These are phyloP conservation scores for Boloria selene DNA, from an alignment of 2,888 invertebrate genomes.

Conservation along the genomic window DNA sequence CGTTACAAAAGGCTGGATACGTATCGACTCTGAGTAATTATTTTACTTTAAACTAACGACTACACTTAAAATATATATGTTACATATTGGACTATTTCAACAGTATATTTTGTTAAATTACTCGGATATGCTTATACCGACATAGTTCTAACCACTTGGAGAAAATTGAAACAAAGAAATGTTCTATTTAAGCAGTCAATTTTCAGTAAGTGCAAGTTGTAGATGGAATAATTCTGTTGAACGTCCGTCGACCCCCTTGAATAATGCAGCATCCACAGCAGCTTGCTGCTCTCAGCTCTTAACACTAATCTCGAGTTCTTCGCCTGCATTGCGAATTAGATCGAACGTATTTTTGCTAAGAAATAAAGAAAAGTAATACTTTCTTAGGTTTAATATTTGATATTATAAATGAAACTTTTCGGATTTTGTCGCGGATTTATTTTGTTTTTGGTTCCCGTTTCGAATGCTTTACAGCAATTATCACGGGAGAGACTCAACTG, in stretches of 20 bases:
- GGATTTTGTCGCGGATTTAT: too few species aligned
- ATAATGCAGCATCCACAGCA: slow-evolving; percentile 56
- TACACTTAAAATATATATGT: background rate
- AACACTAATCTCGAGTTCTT: slow-evolving; percentile 28
- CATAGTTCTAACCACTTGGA: slow-evolving; percentile 7
- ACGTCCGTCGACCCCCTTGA: slow-evolving; percentile 57
- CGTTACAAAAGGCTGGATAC: too few species aligned
- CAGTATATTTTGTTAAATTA: background rate
- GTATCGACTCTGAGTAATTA: too few species aligned
- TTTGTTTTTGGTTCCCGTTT: too few species aligned
- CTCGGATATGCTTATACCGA: slow-evolving; percentile 1
- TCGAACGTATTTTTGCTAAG: background rate
- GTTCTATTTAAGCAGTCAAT: slow-evolving; percentile 37
- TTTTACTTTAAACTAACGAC: too few species aligned
- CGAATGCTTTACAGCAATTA: too few species aligned
- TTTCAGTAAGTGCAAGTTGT: slow-evolving; percentile 41
- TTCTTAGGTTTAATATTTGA: too few species aligned
- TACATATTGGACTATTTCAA: background rate
- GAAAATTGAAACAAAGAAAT: slow-evolving; percentile 29
- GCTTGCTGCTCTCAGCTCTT: slow-evolving; percentile 32
- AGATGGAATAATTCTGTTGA: slow-evolving; percentile 42
- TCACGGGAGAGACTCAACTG: too few species aligned
- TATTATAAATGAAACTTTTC: too few species aligned
- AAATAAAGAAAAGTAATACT: background rate
- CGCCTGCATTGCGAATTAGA: slow-evolving; percentile 23